These are phyloP conservation scores for Dasyurus viverrinus DNA, from an alignment of 2,113 vertebrate species.

Conservation along the genomic window DNA sequence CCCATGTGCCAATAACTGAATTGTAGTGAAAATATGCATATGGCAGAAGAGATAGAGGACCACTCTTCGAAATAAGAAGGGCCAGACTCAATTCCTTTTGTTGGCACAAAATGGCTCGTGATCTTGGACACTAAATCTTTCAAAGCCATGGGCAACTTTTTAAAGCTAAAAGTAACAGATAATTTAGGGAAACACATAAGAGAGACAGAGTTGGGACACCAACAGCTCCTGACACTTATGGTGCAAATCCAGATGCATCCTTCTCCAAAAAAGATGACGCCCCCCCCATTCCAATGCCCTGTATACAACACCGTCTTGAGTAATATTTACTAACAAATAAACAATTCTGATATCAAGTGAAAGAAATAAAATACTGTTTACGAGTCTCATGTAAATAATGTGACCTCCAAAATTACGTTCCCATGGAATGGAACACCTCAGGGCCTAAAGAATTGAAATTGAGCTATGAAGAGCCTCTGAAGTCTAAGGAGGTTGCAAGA, in stretches of 20 bases:
- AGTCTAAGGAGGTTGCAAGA: neutral
- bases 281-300: neutral
- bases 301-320: neutral
- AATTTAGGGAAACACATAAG: neutral
- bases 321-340: neutral
- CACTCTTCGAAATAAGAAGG: neutral
- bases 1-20: neutral
- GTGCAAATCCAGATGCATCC: neutral
- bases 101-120: neutral
- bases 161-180: neutral
- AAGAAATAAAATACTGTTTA: neutral
- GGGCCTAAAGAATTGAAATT: neutral
- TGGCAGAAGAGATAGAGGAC: neutral
- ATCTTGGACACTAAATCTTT: neutral
- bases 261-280: neutral
- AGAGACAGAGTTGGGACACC: neutral
- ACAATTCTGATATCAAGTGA: neutral
- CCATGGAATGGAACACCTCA: neutral
- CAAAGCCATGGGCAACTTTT: neutral
- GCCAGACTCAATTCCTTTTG: neutral
- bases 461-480: neutral
- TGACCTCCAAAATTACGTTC: neutral
- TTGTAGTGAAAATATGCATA: neutral
- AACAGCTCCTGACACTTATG: neutral
- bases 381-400: neutral